A percentile compares a stretch with the other conserved stretches of the same genome.
Conservation (phyloP, 2,113 vertebrate species). For the Perognathus longimembris region DNA sequence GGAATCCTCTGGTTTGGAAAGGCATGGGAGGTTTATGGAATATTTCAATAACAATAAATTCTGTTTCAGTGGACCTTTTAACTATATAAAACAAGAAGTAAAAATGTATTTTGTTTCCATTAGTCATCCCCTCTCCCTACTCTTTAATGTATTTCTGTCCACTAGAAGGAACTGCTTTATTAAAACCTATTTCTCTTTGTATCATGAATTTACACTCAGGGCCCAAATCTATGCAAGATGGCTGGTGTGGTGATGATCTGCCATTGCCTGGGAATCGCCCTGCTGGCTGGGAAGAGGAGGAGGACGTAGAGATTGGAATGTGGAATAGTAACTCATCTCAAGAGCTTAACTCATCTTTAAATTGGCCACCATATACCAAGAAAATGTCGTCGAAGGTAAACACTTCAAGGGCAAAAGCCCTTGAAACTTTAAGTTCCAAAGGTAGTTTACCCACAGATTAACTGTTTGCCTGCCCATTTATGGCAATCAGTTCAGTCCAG, state of each 20-base stretch:
- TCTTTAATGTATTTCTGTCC: neutral
- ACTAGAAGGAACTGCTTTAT: slow-evolving; percentile 18
- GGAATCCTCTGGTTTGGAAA: slow-evolving; percentile 9
- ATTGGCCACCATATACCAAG: slow-evolving; percentile 95
- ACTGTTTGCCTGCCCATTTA: slow-evolving; percentile 37
- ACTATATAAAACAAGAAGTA: neutral
- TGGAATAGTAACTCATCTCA: slow-evolving; percentile 95
- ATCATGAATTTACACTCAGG: slow-evolving; percentile 81
- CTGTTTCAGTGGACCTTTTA: neutral
- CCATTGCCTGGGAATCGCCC: slow-evolving; percentile 87
- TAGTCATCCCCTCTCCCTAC: neutral
- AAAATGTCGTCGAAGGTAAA: slow-evolving; percentile 95
- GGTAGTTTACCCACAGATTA: slow-evolving; percentile 68
- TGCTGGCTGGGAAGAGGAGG: slow-evolving; percentile 96
- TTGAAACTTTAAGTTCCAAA: slow-evolving; percentile 63
- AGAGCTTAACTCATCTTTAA: slow-evolving; percentile 92
- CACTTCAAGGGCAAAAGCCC: slow-evolving; percentile 66
- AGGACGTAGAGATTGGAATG: slow-evolving; percentile 98
- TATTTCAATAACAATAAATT: slow-evolving; percentile 17
- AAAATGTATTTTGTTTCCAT: neutral
- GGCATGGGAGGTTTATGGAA: neutral
- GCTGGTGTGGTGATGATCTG: slow-evolving; percentile 94
- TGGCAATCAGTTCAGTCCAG: slow-evolving; percentile 57
- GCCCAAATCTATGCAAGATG: slow-evolving; percentile 97
- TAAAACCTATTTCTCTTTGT: slow-evolving; percentile 53